phyloP scores from a whole-genome alignment of 2,797 vertebrate genomes.

The Enteromius treurensis region DNA sequence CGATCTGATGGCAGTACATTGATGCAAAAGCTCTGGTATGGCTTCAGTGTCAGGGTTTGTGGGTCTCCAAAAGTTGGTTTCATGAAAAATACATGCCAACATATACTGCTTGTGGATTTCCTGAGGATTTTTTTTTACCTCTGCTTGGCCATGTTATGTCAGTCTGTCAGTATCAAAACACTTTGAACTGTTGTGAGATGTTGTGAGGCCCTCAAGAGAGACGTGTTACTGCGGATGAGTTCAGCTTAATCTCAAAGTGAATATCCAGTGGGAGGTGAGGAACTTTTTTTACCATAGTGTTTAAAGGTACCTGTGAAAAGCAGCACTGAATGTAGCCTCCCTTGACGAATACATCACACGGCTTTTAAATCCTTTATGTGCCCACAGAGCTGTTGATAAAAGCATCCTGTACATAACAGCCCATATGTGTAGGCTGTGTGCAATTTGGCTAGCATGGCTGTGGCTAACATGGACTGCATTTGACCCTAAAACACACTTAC shows the following conservation, averaged over 20 bases:
- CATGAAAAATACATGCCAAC: conserved; percentile 36
- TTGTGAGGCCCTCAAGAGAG: conserved; percentile 33
- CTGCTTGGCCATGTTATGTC: neutral
- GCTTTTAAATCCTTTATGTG: conserved; percentile 33
- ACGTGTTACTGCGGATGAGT: conserved; percentile 15
- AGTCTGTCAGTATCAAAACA: conserved; percentile 34
- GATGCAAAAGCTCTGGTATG: conserved; percentile 6
- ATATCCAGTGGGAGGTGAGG: conserved; percentile 40
- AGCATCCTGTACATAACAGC: neutral
- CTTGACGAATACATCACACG: conserved; percentile 20
- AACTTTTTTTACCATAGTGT: conserved; percentile 18
- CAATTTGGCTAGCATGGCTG: neutral
- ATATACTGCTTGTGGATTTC: neutral
- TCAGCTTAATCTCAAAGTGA: conserved; percentile 33
- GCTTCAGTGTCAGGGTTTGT: conserved; percentile 41
- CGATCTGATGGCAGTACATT: neutral
- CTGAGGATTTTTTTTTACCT: neutral
- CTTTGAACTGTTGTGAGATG: conserved; percentile 20
- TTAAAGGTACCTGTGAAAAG: conserved; percentile 25
- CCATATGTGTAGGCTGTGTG: conserved; percentile 6
- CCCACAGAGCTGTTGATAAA: conserved; percentile 26
- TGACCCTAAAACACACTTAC: neutral
- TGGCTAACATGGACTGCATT: neutral
- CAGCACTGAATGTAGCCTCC: conserved; percentile 2
- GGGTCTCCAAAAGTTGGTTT: conserved; percentile 28